Conservation (phyloP, 2,888 invertebrate genomes). For the Heteromyza rotundicornis region DNA sequence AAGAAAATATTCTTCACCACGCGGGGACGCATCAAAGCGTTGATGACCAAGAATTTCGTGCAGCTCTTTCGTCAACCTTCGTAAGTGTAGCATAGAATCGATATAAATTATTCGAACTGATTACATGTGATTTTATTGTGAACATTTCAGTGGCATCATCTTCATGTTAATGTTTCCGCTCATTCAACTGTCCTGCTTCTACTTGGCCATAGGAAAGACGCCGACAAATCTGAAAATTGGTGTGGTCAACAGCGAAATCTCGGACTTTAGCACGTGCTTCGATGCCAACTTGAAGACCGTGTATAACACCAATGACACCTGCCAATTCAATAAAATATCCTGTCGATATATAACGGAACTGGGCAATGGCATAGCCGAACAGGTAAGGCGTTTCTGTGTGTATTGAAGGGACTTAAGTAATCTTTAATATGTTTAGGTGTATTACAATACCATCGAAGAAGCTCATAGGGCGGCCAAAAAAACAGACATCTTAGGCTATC, state of each 20-base stretch:
- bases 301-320: conserved; percentile 59
- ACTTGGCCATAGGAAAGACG: conserved; percentile 80
- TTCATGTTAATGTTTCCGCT: conserved; percentile 85
- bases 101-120: neutral
- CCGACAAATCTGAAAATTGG: conserved; percentile 75
- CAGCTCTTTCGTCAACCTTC: conserved; percentile 75
- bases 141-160: conserved; percentile 71
- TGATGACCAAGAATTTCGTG: conserved; percentile 74
- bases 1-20: conserved; percentile 56
- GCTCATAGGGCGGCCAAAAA: conserved; percentile 66
- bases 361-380: conserved; percentile 66
- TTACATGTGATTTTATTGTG: too few species aligned
- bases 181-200: conserved; percentile 79
- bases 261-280: conserved; percentile 60
- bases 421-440: conserved; percentile 53
- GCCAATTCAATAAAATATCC: conserved; percentile 67
- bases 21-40: conserved; percentile 67
- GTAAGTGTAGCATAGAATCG: conserved; percentile 63
- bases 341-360: conserved; percentile 70
- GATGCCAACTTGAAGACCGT: conserved; percentile 61
- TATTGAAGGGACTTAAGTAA: neutral
- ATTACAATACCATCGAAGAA: conserved; percentile 65
- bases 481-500: conserved; percentile 69
- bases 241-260: conserved; percentile 80
- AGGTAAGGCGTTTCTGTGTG: conserved; percentile 51